Conservation (phyloP, 2,888 invertebrate species). For the Rotaria sp. region DNA sequence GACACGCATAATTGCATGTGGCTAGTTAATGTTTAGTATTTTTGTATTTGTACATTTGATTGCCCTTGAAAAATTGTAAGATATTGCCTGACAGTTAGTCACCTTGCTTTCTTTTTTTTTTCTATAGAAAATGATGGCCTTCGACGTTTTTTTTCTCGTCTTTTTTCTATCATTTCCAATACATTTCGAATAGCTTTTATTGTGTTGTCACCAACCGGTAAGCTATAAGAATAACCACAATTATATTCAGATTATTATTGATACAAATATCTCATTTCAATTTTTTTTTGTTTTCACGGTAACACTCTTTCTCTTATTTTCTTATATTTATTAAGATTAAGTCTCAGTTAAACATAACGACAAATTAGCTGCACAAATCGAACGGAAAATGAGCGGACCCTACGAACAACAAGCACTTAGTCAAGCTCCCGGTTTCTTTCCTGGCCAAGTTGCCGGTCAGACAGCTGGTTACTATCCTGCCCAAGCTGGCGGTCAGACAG, state of each 20-base stretch:
- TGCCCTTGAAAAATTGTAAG: background rate
- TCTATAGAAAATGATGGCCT: background rate
- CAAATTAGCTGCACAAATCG: background rate
- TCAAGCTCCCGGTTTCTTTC: too few relatives aligned
- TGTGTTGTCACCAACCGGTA: background rate
- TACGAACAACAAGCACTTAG: background rate
- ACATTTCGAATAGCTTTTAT: background rate
- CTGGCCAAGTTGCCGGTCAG: too few relatives aligned
- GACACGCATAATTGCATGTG: background rate
- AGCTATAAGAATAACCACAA: background rate
- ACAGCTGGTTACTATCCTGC: too few relatives aligned
- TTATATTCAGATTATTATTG: background rate
- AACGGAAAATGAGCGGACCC: background rate
- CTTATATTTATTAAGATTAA: too few relatives aligned
- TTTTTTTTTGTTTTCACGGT: background rate
- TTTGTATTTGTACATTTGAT: background rate
- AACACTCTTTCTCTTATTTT: too few relatives aligned
- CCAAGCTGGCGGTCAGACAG: background rate
- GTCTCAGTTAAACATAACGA: too few relatives aligned
- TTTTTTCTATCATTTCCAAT: background rate
- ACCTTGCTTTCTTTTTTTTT: background rate
- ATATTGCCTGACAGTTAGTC: background rate
- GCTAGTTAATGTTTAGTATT: background rate
- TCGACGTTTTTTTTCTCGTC: background rate
- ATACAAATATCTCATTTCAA: background rate